Percentiles rank a stretch among this genome's conserved stretches.
Evolutionary conservation across 2,797 vertebrate genomes (phyloP).

Genomic region (Sparidentex hasta): DNA sequence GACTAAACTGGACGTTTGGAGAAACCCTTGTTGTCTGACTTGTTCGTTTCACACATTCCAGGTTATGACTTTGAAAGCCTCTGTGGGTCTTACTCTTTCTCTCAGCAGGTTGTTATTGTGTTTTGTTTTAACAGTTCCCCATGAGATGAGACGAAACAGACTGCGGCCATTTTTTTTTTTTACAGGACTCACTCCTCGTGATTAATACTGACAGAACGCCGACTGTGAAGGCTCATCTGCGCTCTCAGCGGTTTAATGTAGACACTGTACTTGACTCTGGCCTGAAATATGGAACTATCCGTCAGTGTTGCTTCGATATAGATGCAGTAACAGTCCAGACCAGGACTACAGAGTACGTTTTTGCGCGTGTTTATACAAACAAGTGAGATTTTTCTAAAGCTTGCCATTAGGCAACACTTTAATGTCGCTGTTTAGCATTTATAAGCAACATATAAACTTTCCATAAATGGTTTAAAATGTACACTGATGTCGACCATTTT

Average conservation of each 20-base stretch:
- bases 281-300: neutral
- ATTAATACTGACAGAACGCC: constrained; percentile 36
- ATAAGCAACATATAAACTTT: constrained; percentile 16
- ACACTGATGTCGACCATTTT: constrained; percentile 1
- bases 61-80: neutral
- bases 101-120: constrained; percentile 10
- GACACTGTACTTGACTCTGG: neutral
- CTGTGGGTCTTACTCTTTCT: neutral
- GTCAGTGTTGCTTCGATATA: neutral
- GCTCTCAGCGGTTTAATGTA: neutral
- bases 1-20: neutral
- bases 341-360: neutral
- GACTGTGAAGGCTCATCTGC: constrained; percentile 1
- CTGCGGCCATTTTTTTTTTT: constrained; percentile 14
- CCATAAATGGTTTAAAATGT: neutral
- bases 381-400: neutral
- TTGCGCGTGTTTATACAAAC: neutral
- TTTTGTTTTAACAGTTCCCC: constrained; percentile 17
- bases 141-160: constrained; percentile 40
- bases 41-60: neutral
- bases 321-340: neutral
- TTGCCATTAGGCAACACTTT: neutral
- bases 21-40: neutral
- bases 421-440: neutral
- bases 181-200: neutral